Base-by-base conservation (phyloP, 2,113 vertebrate species). In the Tupaia chinensis region DNA sequence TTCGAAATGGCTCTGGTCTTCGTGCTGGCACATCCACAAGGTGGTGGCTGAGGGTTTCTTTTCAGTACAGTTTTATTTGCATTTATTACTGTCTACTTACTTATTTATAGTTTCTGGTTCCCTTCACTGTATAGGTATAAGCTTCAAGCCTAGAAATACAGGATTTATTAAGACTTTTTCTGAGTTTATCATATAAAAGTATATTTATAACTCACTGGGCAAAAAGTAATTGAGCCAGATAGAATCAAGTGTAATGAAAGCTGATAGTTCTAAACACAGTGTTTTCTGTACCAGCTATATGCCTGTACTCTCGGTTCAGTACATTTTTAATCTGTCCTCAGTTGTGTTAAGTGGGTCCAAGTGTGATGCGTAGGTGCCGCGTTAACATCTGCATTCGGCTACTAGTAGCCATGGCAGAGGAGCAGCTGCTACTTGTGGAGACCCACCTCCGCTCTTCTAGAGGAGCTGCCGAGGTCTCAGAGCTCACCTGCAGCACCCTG, bases 131-230 rank as follows among this genome's bases (percentile, higher is more conserved):
- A 17, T 78, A n/a, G 23, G 4, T 82, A 1, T 79, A 87, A 84
- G 70, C 44, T 60, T 94, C 29, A 88, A 77, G 19, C 10, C 61
- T 90, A 70, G 56, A 92, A 89, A 77, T 76, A 9, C 27, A 94
- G 70, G 16, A 76, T 96, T 88, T 96, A 16, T 82, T 32, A 89
- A 89, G 65, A 29, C 32, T 58, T 1, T 1, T 85, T 72, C 8
- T 80, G n/a, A 73, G 20, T 74, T 94, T 88, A 68, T 90, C 23
- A 72, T 90, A 89, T 94, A 63, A 93, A 77, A 82, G 23, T n/a
- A 34, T 86, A 83, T 86, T 94, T 96, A 32, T 76, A 73, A 84
- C 60, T 88, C 5, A 94, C 19, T 83, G 91, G 87, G 34, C 44
- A 94, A 91, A 86, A 92, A 93, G 56, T 68, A 79, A 74, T 70